Evolutionary conservation across 1,140 invertebrate genomes (phyloP).

Genomic region (Cydia pomonella): DNA sequence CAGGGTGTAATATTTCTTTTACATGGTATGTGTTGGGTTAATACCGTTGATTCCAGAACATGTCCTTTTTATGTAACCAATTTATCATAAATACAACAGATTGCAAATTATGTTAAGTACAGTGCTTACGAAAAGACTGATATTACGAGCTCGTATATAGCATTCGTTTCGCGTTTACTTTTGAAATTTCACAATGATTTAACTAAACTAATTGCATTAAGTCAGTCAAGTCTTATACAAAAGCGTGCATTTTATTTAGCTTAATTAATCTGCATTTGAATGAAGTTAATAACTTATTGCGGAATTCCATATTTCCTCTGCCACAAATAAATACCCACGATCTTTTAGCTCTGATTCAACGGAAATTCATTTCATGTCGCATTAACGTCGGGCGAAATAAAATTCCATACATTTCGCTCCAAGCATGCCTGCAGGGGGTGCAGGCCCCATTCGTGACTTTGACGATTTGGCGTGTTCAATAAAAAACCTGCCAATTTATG

Average conservation of each 20-base stretch:
- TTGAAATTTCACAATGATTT: no score
- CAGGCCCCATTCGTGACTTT: conserved; percentile 31
- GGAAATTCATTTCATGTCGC: conserved; percentile 30
- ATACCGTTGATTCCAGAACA: background rate
- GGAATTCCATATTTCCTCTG: background rate
- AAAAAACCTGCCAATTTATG: conserved; percentile 29
- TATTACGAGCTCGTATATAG: no score
- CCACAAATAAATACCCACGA: conserved; percentile 11
- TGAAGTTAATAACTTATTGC: background rate
- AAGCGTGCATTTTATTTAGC: no score
- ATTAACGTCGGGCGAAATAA: conserved; percentile 25
- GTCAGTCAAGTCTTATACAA: no score
- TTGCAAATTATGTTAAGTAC: no score
- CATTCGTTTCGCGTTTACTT: no score
- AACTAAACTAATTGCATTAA: no score
- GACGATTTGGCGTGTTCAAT: conserved; percentile 32
- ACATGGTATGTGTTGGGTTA: background rate
- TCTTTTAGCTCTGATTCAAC: background rate
- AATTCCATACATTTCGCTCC: conserved; percentile 23
- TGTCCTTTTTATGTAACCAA: background rate
- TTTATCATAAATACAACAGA: background rate
- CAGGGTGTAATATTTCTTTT: background rate
- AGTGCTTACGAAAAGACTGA: no score
- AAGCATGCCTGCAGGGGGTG: conserved; percentile 22
- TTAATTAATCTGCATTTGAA: background rate